These are phyloP conservation scores for Nibea coibor DNA, from an alignment of 2,113 vertebrate species.

Conservation along the genomic window DNA sequence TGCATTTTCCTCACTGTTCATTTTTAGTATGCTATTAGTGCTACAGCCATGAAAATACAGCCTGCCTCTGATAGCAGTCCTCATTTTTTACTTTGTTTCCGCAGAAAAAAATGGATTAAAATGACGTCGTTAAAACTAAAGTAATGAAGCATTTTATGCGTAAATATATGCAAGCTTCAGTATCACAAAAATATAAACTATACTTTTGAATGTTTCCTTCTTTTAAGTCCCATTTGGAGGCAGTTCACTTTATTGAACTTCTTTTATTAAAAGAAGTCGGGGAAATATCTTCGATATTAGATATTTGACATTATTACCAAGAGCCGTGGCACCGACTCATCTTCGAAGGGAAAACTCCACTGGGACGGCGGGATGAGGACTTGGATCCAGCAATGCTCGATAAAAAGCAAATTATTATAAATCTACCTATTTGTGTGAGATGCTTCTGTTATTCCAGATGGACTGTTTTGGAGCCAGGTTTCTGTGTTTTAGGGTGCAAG, in stretches of 20 bases:
- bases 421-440: slow-evolving; percentile 16
- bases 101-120: not conserved
- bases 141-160: not conserved
- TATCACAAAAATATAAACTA: not conserved
- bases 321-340: not conserved
- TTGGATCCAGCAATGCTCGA: slow-evolving; percentile 19
- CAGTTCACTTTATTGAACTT: slow-evolving; percentile 22
- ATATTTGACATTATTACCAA: slow-evolving; percentile 32
- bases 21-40: not conserved
- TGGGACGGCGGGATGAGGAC: not conserved
- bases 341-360: slow-evolving; percentile 8
- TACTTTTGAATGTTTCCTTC: slow-evolving; percentile 5
- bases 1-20: not conserved
- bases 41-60: not conserved
- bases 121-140: not conserved
- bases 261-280: slow-evolving; percentile 14
- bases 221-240: slow-evolving; percentile 34
- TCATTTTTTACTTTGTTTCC: not conserved
- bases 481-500: not conserved
- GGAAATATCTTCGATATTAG: slow-evolving; percentile 47
- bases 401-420: slow-evolving; percentile 36
- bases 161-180: not conserved
- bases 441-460: not conserved
- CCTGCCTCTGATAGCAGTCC: not conserved
- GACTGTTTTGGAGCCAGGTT: slow-evolving; percentile 11